phyloP scores from a whole-genome alignment of 2,113 vertebrate genomes.

The Eonycteris spelaea region DNA sequence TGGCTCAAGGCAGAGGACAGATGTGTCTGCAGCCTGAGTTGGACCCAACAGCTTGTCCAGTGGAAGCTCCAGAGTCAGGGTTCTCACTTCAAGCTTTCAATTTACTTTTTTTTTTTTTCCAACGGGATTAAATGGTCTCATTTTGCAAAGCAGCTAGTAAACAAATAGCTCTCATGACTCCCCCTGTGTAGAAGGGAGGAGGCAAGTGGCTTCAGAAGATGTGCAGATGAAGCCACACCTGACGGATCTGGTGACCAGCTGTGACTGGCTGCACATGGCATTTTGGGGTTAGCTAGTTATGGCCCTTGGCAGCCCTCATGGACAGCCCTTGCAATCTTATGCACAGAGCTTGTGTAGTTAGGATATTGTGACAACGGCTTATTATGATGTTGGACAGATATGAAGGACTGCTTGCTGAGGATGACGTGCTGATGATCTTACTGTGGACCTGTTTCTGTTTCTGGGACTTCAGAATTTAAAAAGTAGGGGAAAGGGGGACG shows the following conservation, averaged over 20 bases:
- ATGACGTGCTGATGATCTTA: neutral
- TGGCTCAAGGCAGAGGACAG: neutral
- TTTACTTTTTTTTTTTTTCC: neutral
- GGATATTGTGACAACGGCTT: neutral
- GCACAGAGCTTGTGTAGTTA: neutral
- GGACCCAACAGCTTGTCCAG: fast-evolving
- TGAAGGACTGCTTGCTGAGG: neutral
- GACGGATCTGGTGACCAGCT: neutral
- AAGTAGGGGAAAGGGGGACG: neutral
- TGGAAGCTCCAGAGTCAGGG: neutral
- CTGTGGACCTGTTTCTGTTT: neutral
- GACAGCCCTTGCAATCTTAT: neutral
- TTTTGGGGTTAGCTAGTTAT: neutral
- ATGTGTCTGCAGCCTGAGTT: neutral
- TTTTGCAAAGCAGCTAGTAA: neutral
- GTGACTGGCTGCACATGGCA: neutral
- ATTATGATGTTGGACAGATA: too few species aligned
- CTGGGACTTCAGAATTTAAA: neutral
- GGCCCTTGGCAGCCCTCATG: neutral
- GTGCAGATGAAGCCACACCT: neutral
- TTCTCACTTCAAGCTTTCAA: neutral
- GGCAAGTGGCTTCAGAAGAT: neutral
- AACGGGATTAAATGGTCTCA: neutral
- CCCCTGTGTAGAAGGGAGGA: neutral
- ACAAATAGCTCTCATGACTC: neutral